Conservation (phyloP, 2,888 invertebrate genomes). For the Chalcis sispes region DNA sequence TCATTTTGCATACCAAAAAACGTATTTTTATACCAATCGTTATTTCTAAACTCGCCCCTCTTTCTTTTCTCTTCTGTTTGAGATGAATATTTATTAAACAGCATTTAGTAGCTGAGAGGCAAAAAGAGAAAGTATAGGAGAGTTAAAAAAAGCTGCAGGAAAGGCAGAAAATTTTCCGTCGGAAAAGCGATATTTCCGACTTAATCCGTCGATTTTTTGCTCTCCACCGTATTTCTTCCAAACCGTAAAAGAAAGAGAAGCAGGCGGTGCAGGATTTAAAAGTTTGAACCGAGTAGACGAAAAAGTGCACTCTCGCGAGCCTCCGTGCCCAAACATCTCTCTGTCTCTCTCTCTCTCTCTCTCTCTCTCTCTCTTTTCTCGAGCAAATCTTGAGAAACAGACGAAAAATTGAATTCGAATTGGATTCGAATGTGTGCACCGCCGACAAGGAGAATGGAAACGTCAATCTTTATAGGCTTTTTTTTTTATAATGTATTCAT, state of each 20-base stretch:
- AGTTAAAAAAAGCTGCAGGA: too few relatives aligned
- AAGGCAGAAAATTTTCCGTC: neutral
- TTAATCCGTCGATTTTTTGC: neutral
- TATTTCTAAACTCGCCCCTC: too few relatives aligned
- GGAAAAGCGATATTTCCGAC: neutral
- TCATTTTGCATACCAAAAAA: neutral
- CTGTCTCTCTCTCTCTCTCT: too few relatives aligned
- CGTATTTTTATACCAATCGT: neutral
- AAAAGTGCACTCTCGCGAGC: conserved; percentile 11
- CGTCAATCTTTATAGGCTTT: too few relatives aligned
- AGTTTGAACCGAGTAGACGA: neutral
- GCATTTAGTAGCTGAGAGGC: too few relatives aligned
- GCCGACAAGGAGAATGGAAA: too few relatives aligned
- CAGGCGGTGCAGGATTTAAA: neutral
- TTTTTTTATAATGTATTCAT: too few relatives aligned
- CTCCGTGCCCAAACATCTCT: neutral
- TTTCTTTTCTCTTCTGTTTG: neutral
- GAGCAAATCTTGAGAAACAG: too few relatives aligned
- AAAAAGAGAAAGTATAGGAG: too few relatives aligned
- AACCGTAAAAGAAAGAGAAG: neutral
- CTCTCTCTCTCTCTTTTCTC: too few relatives aligned
- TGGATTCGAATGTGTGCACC: too few relatives aligned
- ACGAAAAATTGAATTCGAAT: conserved; percentile 34
- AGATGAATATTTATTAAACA: conserved; percentile 1
- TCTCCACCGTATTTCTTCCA: neutral